phyloP scores from a whole-genome alignment of 2,888 invertebrate species.

The Cephus rjabovi region DNA sequence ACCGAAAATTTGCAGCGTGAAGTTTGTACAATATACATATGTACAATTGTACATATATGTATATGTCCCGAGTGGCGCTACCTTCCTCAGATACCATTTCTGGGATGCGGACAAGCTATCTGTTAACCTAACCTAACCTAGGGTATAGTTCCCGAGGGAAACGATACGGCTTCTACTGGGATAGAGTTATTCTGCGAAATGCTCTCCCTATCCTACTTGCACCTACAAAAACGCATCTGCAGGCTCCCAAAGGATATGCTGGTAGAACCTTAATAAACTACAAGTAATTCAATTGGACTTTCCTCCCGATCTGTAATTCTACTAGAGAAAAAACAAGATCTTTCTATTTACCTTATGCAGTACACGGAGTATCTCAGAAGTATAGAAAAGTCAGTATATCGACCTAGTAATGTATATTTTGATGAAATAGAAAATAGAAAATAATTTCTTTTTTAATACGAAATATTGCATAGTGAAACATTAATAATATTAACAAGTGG shows the following conservation, averaged over 20 bases:
- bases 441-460: background rate
- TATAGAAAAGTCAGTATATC: background rate
- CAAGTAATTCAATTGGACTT: background rate
- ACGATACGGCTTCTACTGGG: background rate
- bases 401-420: background rate
- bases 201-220: background rate
- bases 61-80: background rate
- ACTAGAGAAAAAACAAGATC: background rate
- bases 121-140: background rate
- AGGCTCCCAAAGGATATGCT: background rate
- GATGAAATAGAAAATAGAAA: background rate
- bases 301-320: background rate
- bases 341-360: background rate
- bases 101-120: background rate
- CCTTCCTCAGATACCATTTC: constrained; percentile 1
- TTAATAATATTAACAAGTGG: background rate
- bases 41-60: too few species aligned
- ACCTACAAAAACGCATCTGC: background rate
- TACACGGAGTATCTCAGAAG: background rate
- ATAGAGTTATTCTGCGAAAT: background rate
- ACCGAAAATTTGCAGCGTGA: too few species aligned
- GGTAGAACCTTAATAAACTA: background rate
- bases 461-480: background rate
- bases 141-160: background rate
- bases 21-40: too few species aligned